Base-by-base conservation (phyloP, 2,888 invertebrate genomes). In the Aphidoletes aphidimyza region DNA sequence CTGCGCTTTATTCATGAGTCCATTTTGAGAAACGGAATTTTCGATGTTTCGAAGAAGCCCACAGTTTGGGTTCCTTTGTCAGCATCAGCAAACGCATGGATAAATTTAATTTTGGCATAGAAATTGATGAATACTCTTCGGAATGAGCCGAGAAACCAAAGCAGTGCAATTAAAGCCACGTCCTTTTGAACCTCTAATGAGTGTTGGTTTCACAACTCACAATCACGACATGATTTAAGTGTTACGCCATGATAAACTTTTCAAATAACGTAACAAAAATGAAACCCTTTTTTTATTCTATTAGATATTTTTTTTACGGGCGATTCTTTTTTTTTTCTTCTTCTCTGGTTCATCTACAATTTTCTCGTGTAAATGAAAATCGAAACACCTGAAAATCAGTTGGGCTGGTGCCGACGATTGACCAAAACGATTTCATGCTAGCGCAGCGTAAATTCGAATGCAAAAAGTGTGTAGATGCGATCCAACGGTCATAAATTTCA, bases 41-140 rank as follows among this genome's bases (percentile, higher is more conserved):
- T 14, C 26, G 69, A 30, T 69, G 69, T 30, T 69, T 26, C 14
- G 69, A 30, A 30, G 11, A 26, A 69, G 14, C 30, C 14, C 30
- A 30, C n/a, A 69, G 0, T 17, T 14, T 69, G 30, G n/a, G n/a
- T 30, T 69, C 26, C n/a, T 14, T 69, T 30, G 30, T 14, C 14
- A 69, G 8, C 69, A 14, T 69, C 34, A 30, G 69, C 22, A 54
- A 54, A 54, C 26, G 22, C n/a, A 54, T 11, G 26, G 26, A 54
- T 54, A 54, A 69, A 69, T 69, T 30, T 69, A 69, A 69, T 30
- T 69, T 69, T 69, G 54, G 26, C 54, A 54, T 22, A 6, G 22
- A 6, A 6, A 54, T 26, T 54, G 47, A 11, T 47, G 2, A 47
- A 11, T 47, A 11, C 19, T 47, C 17, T 47, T 47, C 19, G 19